Percentiles rank a stretch among this genome's conserved stretches.
Conservation (phyloP, 2,113 vertebrate species). For the Takifugu bimaculatus region DNA sequence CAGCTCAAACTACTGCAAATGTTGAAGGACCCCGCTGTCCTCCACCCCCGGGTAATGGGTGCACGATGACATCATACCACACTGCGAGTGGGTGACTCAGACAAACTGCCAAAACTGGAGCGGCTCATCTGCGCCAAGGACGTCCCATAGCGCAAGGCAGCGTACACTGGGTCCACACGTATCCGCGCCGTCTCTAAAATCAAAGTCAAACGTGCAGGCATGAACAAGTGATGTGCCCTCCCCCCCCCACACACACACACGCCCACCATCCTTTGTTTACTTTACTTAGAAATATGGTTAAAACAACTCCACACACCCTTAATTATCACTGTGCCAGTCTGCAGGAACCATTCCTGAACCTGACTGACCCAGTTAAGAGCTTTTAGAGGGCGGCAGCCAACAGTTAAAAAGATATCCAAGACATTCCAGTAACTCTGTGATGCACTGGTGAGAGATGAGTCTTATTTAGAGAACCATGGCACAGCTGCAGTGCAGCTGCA, state of each 20-base stretch:
- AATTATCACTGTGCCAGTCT: conserved; percentile 19
- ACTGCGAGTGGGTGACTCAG: conserved; percentile 85
- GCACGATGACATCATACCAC: conserved; percentile 72
- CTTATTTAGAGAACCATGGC: conserved; percentile 23
- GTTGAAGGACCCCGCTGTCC: background rate
- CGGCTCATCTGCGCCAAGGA: conserved; percentile 86
- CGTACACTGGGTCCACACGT: conserved; percentile 85
- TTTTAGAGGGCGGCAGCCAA: conserved; percentile 32
- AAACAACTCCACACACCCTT: conserved; percentile 13
- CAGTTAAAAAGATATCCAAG: conserved; percentile 45
- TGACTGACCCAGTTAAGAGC: conserved; percentile 62
- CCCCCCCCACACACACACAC: conserved; percentile 11
- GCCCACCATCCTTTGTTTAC: conserved; percentile 14
- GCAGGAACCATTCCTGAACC: conserved; percentile 41
- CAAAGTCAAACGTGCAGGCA: conserved; percentile 52
- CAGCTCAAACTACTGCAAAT: background rate
- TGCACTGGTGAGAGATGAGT: conserved; percentile 26
- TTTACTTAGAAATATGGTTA: background rate
- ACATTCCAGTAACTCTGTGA: conserved; percentile 23
- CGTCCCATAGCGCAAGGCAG: conserved; percentile 86
- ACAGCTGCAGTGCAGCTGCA: background rate
- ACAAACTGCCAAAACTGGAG: conserved; percentile 87
- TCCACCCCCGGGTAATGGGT: conserved; percentile 3
- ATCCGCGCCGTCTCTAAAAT: conserved; percentile 63
- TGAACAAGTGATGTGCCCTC: conserved; percentile 21